Evolutionary conservation across 2,888 invertebrate species (phyloP).

Genomic region (Aleiodes alternator): DNA sequence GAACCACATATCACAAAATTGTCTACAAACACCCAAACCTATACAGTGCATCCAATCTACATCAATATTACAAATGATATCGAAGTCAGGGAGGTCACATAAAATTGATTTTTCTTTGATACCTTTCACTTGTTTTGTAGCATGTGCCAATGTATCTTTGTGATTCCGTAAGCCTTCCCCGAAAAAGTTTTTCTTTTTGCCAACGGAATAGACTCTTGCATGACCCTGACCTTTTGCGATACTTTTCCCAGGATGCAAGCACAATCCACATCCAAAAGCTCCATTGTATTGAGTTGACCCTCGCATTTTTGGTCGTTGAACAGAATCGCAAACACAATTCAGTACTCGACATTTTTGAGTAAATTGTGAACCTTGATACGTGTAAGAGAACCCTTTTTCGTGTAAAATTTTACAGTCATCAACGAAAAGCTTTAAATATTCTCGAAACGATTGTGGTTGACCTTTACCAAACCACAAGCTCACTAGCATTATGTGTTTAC

Average conservation of each 20-base stretch:
- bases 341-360: background rate
- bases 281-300: conserved; percentile 1
- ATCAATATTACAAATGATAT: background rate
- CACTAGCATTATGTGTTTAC: background rate
- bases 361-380: background rate
- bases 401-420: background rate
- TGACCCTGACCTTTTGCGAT: background rate
- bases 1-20: background rate
- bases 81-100: background rate
- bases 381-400: background rate
- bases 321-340: background rate
- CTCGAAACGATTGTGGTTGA: background rate
- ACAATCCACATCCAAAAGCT: background rate
- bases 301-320: background rate
- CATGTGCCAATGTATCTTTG: background rate
- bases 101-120: background rate
- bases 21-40: background rate
- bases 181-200: background rate
- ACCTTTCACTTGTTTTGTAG: too few relatives aligned
- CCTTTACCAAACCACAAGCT: background rate
- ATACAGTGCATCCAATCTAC: conserved; percentile 7
- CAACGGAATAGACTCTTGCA: background rate
- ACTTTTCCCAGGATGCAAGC: background rate
- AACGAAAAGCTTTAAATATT: background rate
- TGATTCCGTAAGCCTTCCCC: background rate